Conservation (phyloP, 2,888 invertebrate genomes). For the Chydorus sphaericus region DNA sequence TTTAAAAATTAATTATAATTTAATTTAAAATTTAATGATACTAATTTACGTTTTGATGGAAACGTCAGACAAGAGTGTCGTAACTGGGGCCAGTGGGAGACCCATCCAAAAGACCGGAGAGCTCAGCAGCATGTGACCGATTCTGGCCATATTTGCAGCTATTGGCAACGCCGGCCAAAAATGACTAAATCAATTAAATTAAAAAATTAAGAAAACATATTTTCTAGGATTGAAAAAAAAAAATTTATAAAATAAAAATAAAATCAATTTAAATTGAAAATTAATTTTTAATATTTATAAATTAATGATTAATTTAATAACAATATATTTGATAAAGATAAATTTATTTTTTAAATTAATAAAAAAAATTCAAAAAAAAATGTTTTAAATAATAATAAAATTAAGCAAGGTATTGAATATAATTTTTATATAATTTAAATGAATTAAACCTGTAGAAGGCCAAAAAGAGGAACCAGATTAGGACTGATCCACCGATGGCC, state of each 20-base stretch:
- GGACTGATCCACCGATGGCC: constrained; percentile 92
- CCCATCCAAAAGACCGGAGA: constrained; percentile 91
- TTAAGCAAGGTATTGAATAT: too few relatives aligned
- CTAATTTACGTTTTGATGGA: constrained; percentile 61
- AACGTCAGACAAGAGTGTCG: constrained; percentile 76
- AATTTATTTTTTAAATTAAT: too few relatives aligned
- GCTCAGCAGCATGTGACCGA: constrained; percentile 74
- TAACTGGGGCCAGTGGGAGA: constrained; percentile 70
- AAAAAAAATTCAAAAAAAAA: too few relatives aligned
- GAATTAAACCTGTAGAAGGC: constrained; percentile 78
- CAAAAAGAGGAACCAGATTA: constrained; percentile 84
- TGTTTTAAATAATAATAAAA: too few relatives aligned
- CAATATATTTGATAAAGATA: too few relatives aligned
- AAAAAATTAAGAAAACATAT: not conserved
- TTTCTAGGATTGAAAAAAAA: not conserved
- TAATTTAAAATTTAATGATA: not conserved
- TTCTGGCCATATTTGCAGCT: constrained; percentile 86
- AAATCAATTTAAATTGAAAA: too few relatives aligned
- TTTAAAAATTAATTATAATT: not conserved
- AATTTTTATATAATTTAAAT: too few relatives aligned
- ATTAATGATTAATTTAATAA: too few relatives aligned
- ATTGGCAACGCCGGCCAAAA: constrained; percentile 47
- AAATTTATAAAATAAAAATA: constrained; percentile 5
- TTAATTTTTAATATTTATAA: too few relatives aligned
- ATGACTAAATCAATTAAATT: constrained; percentile 30